These are phyloP conservation scores for Bactericera cockerelli DNA, from an alignment of 1,140 invertebrate species.

Conservation along the genomic window DNA sequence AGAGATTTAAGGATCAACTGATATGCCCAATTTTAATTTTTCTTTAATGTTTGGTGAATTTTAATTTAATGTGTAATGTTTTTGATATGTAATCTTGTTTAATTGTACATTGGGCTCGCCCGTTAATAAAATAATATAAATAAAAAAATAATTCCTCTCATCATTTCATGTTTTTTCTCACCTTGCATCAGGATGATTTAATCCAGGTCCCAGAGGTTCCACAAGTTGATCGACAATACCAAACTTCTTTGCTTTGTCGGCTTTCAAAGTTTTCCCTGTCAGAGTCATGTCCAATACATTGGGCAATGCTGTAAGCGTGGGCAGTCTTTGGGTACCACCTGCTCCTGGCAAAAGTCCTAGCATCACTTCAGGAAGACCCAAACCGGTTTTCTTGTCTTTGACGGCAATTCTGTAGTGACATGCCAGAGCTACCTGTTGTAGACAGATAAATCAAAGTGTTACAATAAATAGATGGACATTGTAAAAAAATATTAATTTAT, in stretches of 20 bases:
- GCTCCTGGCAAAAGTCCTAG: constrained; percentile 85
- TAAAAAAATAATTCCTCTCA: too few species aligned
- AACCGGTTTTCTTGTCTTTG: constrained; percentile 74
- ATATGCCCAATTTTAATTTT: too few species aligned
- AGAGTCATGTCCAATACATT: constrained; percentile 82
- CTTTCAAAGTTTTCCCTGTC: constrained; percentile 77
- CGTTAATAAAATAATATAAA: too few species aligned
- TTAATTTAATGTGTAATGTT: too few species aligned
- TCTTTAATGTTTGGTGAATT: too few species aligned
- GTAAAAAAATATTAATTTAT: too few species aligned
- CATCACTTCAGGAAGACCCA: constrained; percentile 90
- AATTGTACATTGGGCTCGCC: too few species aligned
- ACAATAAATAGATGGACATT: too few species aligned
- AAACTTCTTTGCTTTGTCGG: constrained; percentile 87
- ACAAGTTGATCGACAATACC: constrained; percentile 87
- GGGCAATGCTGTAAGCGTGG: constrained; percentile 63
- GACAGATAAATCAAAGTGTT: too few species aligned
- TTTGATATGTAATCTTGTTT: too few species aligned
- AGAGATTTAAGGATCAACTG: too few species aligned
- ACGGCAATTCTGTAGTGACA: constrained; percentile 93
- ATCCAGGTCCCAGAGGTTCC: constrained; percentile 74
- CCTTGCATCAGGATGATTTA: constrained; percentile 40
- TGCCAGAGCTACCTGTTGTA: constrained; percentile 70
- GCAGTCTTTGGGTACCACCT: constrained; percentile 88
- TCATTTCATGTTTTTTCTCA: too few species aligned